Base-by-base conservation (phyloP, 1,140 invertebrate genomes). In the Acromyrmex heyeri region DNA sequence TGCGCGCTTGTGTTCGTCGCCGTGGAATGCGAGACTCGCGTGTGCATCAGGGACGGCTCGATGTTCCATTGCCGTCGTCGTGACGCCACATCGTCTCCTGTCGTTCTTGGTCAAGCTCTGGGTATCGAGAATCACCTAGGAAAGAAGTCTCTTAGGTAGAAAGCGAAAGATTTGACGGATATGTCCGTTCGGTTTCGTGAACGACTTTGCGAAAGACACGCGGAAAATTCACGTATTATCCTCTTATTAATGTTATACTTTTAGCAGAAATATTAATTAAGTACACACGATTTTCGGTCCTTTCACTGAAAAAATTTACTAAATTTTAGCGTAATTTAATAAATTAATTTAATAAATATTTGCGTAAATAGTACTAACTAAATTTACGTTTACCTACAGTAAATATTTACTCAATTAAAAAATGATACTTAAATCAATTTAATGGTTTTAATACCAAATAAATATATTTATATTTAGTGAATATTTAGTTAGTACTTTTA, bases 11-110 rank as follows among this genome's bases (percentile, higher is more conserved):
- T 12, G 44, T 24, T 27, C 69, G 77, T 16, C 70, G 55, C 50
- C 53, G 87, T 91, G 90, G 89, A 91, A 91, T 91, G 88, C 89
- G 72, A 79, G 90, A 72, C 87, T 88, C 88, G 88, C 82, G 69
- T 75, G 70, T 85, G 87, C 75, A 83, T 44, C 55, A 79, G 88
- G 85, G 70, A 34, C 75, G 64, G 75, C 88, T 78, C 59, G 86
- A 65, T 69, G 79, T 59, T 53, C 86, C 81, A 76, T 59, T 53
- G 70, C 50, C 72, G 24, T 76, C 72, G 18, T 76, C 62, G 34
- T 50, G 83, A 64, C 59, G 57, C 55, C 64, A 76, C 64, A 65
- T 69, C 77, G 69, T 65, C 77, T 55, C 30, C 14, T 8, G 27
- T 21, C 48, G 30, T 57, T 62, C 48, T 14, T 8, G 62, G 16